phyloP scores from a whole-genome alignment of 2,113 vertebrate genomes.

The Gymnorhina tibicen region DNA sequence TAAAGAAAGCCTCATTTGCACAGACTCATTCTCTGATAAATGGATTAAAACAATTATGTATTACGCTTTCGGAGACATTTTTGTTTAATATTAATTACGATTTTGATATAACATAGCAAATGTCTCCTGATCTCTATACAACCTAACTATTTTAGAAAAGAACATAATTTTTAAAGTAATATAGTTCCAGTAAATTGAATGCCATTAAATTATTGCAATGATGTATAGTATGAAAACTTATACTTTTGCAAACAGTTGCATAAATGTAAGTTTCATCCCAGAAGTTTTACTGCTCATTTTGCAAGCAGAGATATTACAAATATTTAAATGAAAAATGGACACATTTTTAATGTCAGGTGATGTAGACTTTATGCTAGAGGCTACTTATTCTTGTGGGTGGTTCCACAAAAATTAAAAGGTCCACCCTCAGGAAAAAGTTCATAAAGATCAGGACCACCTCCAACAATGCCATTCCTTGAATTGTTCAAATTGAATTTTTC shows the following conservation, averaged over 20 bases:
- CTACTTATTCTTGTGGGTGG: neutral
- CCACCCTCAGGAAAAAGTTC: neutral
- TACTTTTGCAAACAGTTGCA: neutral
- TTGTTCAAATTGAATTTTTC: neutral
- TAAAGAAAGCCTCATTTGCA: neutral
- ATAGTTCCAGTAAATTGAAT: neutral
- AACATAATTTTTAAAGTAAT: neutral
- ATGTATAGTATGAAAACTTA: neutral
- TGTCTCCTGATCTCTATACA: neutral
- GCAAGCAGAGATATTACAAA: neutral
- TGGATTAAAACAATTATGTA: neutral
- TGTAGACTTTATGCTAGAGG: neutral
- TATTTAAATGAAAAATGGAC: neutral
- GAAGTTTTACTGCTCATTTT: neutral
- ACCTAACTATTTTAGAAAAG: slow-evolving; percentile 3
- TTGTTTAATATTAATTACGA: slow-evolving; percentile 32
- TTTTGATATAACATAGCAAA: slow-evolving; percentile 17
- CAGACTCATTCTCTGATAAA: slow-evolving; percentile 12
- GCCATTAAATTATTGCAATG: neutral
- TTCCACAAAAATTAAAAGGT: neutral
- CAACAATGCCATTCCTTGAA: neutral
- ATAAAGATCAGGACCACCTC: neutral
- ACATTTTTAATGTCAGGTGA: neutral
- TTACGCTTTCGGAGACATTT: neutral
- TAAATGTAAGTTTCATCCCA: neutral